Evolutionary conservation across 2,797 vertebrate genomes (phyloP).

Genomic region (Enteromius thamalakanensis): DNA sequence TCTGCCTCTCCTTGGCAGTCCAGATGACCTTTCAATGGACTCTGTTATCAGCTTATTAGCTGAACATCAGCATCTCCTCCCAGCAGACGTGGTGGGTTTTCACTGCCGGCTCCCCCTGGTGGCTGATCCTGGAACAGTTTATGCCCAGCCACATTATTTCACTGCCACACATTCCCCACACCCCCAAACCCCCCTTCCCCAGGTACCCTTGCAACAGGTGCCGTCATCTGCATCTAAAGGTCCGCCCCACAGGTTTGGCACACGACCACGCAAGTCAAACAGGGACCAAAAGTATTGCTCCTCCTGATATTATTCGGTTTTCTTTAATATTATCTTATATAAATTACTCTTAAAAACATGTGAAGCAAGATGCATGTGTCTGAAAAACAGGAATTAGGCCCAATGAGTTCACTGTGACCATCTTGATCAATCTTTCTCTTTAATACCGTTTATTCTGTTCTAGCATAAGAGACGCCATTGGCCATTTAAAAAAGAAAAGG

Average conservation of each 20-base stretch:
- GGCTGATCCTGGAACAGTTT: conserved; percentile 43
- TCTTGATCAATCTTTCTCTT: conserved; percentile 52
- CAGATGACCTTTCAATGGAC: conserved; percentile 45
- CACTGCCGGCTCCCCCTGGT: conserved; percentile 31
- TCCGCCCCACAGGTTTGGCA: conserved; percentile 56
- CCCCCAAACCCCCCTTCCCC: not conserved
- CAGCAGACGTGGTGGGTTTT: conserved; percentile 10
- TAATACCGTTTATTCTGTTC: conserved; percentile 57
- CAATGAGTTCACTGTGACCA: conserved; percentile 63
- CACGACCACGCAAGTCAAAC: conserved; percentile 49
- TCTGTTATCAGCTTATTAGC: conserved; percentile 37
- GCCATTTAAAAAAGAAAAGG: conserved; percentile 64
- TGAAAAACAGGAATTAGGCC: conserved; percentile 59
- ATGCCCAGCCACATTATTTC: conserved; percentile 24
- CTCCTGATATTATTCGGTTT: conserved; percentile 71
- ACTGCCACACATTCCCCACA: not conserved
- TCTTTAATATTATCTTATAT: conserved; percentile 85
- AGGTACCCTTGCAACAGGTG: conserved; percentile 6
- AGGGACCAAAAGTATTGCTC: conserved; percentile 55
- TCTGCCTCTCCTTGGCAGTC: conserved; percentile 49
- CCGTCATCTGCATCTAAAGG: conserved; percentile 38
- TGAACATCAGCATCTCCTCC: conserved; percentile 27
- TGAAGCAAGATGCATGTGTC: conserved; percentile 80
- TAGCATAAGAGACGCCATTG: conserved; percentile 64
- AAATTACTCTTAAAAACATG: conserved; percentile 93